Evolutionary conservation across 1,140 invertebrate genomes (phyloP), one percentile per base, ranked within the genome.

Genomic region (Procambarus virginalis): DNA sequence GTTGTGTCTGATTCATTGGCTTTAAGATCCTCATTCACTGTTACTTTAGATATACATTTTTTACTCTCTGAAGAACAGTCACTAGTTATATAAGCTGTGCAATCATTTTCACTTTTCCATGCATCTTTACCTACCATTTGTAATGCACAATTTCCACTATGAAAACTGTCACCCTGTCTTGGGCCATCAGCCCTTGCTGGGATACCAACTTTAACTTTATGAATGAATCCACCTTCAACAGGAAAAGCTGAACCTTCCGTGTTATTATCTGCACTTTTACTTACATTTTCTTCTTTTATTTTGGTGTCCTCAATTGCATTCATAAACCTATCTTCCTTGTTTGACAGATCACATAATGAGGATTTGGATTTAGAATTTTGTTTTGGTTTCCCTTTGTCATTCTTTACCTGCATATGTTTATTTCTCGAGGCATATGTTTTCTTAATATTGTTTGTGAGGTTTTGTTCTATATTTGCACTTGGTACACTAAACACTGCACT

Each of bases 351-450:
- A 58, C 2, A 22, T 22, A 68, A 48, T 45, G 46, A 45, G 4
- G 34, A 82, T 34, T 68, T 64, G 20, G 80, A 45, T 46, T 9
- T 48, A 60, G 68, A 3, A 48, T 48, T 45, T 68, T 20, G 4
- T n/a, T 46, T 82, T 82, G 17, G 45, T 22, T 22, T 82, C 6
- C 34, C 80, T 81, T 34, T 81, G 55, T 60, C 20, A 46, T 20
- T 68, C 22, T 68, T 55, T 1, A 12, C 34, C 10, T 17, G 58
- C 45, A 34, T 82, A 3, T 68, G 17, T 78, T 78, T 86, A 51
- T 34, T 86, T 55, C 55, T 14, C 20, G 84, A 86, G 20, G 68
- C 83, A 78, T 86, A 86, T 34, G 84, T 77, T 77, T 86, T 86
- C 51, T 55, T 78, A 60, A 75, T 46, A 60, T 73, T 51, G 46